Conservation (phyloP, 64 coral and sea anemone genomes). For the Hydrozoanthus tunicans region DNA sequence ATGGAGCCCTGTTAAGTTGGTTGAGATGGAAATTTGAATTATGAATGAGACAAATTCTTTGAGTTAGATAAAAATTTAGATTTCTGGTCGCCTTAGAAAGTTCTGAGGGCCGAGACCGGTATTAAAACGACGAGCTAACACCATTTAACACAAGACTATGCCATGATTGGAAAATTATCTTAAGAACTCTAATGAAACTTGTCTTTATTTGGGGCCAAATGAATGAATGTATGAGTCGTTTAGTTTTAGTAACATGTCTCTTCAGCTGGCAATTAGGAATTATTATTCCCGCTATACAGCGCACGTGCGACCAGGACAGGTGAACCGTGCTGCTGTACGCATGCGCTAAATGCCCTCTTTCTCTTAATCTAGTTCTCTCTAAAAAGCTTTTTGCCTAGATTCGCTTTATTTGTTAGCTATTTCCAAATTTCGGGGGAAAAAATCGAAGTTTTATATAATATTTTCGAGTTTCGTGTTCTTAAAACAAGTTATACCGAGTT, state of each 20-base stretch:
- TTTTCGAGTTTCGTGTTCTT: background rate
- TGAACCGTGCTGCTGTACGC: background rate
- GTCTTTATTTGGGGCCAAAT: background rate
- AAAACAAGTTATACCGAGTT: background rate
- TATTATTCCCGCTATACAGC: conserved; percentile 27
- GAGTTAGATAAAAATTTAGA: conserved; percentile 8
- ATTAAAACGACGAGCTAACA: background rate
- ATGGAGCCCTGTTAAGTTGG: background rate
- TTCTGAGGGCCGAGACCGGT: too few species aligned
- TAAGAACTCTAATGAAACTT: background rate
- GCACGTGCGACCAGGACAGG: conserved; percentile 71
- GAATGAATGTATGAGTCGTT: background rate
- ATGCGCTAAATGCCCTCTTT: background rate
- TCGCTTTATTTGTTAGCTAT: background rate
- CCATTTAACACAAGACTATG: background rate
- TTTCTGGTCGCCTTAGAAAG: background rate
- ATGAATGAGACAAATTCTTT: conserved; percentile 50
- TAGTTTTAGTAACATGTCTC: conserved; percentile 73
- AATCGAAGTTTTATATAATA: background rate
- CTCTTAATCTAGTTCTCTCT: background rate
- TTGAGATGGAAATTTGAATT: conserved; percentile 38
- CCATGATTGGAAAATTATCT: background rate
- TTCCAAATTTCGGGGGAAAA: background rate
- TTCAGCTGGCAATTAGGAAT: conserved; percentile 82
- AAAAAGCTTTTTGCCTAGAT: background rate